Evolutionary conservation across 1,140 invertebrate genomes (phyloP).

Genomic region (Lepidurus couesii): DNA sequence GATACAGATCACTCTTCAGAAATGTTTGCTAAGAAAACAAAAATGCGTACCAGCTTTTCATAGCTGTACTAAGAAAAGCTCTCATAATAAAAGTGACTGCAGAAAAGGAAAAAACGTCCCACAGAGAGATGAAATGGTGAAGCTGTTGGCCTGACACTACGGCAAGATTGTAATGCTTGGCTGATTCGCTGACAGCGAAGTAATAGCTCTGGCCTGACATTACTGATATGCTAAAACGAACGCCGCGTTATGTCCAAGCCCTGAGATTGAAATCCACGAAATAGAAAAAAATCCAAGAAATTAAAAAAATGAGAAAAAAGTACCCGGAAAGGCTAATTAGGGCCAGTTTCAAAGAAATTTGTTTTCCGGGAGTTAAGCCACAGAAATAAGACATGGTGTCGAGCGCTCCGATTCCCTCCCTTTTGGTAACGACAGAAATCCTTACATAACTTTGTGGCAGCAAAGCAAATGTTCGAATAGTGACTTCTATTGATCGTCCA

Average conservation of each 20-base stretch:
- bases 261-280: not conserved
- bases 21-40: not conserved
- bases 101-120: not conserved
- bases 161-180: not conserved
- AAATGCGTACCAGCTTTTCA: too few species aligned
- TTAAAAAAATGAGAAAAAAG: too few species aligned
- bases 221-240: not conserved
- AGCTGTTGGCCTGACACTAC: not conserved
- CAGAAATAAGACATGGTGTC: too few species aligned
- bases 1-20: not conserved
- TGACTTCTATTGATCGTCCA: too few species aligned
- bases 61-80: not conserved
- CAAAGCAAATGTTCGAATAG: too few species aligned
- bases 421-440: too few species aligned
- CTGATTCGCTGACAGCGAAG: slow-evolving; percentile 9
- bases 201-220: slow-evolving; percentile 1
- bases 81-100: not conserved
- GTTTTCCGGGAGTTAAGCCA: too few species aligned
- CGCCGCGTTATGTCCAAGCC: not conserved
- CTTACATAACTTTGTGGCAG: too few species aligned
- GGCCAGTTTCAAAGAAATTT: too few species aligned
- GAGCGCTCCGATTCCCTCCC: too few species aligned
- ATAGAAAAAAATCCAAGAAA: not conserved
- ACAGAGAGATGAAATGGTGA: not conserved
- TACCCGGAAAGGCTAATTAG: too few species aligned